phyloP scores from a whole-genome alignment of 2,113 vertebrate genomes.

The Salvator merianae region DNA sequence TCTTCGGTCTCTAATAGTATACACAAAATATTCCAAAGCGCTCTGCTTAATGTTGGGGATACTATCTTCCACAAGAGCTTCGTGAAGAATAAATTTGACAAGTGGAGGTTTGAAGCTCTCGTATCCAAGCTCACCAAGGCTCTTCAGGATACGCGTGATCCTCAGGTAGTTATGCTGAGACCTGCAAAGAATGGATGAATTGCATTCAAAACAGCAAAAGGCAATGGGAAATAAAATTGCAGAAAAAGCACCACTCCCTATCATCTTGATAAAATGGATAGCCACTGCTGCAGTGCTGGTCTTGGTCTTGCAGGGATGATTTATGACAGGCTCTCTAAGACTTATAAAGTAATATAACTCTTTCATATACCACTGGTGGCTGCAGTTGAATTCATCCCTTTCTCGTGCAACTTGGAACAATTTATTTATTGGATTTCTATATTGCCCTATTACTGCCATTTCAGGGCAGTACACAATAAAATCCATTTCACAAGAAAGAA shows the following conservation, averaged over 20 bases:
- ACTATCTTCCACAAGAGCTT: slow-evolving; percentile 88
- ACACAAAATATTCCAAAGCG: slow-evolving; percentile 94
- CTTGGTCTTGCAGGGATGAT: background rate
- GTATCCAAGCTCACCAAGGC: slow-evolving; percentile 94
- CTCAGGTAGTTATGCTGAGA: slow-evolving; percentile 98
- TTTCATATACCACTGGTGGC: background rate
- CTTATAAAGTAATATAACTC: background rate
- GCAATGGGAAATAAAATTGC: slow-evolving; percentile 28
- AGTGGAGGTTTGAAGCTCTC: slow-evolving; percentile 94
- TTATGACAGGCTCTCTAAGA: background rate
- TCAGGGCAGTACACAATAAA: no score
- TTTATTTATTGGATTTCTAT: no score
- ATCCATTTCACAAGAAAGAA: no score
- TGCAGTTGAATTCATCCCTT: background rate
- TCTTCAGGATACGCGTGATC: slow-evolving; percentile 97
- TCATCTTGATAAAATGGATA: background rate
- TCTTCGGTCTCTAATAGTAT: slow-evolving; percentile 88
- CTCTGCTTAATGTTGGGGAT: slow-evolving; percentile 95
- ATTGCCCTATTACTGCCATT: no score
- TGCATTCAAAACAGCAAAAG: slow-evolving; percentile 6
- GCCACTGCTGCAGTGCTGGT: background rate
- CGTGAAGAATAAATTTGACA: slow-evolving; percentile 91
- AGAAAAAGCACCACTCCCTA: background rate
- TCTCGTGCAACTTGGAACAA: no score
- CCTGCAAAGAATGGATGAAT: slow-evolving; percentile 70